Evolutionary conservation across 2,888 invertebrate species (phyloP).

Genomic region (Rhyacophila evoluta): DNA sequence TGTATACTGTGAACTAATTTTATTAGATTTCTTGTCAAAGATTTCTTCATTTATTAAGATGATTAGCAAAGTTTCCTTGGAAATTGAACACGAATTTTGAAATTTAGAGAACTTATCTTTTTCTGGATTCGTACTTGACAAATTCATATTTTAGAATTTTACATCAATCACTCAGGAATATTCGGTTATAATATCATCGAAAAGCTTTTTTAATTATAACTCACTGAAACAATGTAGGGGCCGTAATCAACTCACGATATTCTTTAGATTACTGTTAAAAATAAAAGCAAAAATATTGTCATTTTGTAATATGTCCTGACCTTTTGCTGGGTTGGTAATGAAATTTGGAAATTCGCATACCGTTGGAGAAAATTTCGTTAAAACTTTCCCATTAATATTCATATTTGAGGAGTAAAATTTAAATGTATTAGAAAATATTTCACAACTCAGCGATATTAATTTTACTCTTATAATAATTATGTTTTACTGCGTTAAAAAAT

Average conservation of each 20-base stretch:
- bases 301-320: neutral
- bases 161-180: no score
- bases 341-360: neutral
- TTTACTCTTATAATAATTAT: neutral
- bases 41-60: neutral
- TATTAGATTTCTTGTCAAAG: no score
- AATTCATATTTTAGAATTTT: no score
- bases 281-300: neutral
- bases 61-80: no score
- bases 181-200: no score
- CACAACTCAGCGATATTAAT: neutral
- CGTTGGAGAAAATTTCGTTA: neutral
- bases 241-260: neutral
- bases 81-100: no score
- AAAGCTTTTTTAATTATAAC: neutral
- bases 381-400: constrained; percentile 6
- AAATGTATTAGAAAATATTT: neutral
- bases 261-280: neutral
- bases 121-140: no score
- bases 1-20: no score
- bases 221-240: neutral
- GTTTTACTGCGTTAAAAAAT: no score
- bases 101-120: no score
- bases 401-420: neutral
- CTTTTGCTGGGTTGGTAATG: neutral